These are phyloP conservation scores for Podarcis raffonei DNA, from an alignment of 2,113 vertebrate genomes.

Conservation along the genomic window DNA sequence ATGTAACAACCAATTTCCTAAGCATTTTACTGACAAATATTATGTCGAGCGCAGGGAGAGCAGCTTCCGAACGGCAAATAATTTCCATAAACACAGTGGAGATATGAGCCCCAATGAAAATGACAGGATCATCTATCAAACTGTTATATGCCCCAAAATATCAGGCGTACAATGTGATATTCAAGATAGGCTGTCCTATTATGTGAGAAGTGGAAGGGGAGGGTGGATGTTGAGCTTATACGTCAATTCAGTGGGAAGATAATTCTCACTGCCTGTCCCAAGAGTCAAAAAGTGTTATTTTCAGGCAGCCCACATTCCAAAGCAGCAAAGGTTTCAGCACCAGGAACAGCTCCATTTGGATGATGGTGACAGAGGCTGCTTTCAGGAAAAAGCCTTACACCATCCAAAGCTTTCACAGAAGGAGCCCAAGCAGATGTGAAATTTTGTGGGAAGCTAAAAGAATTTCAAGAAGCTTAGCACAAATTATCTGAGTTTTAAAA, in stretches of 20 bases:
- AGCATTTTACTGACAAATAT: constrained; percentile 11
- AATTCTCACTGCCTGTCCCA: not conserved
- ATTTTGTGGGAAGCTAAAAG: not conserved
- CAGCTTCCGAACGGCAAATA: not conserved
- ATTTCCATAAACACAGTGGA: constrained; percentile 19
- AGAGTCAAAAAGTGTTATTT: not conserved
- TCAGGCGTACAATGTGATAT: not conserved
- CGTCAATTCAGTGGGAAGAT: not conserved
- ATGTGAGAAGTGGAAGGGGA: not conserved
- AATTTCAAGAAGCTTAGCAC: not conserved
- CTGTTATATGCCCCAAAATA: not conserved
- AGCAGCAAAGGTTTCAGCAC: not conserved
- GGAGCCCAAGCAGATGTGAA: not conserved
- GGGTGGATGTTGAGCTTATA: not conserved
- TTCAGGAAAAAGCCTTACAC: not conserved
- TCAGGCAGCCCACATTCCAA: not conserved
- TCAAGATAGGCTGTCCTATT: not conserved
- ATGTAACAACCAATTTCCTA: not conserved
- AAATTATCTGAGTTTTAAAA: not conserved
- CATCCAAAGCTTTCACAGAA: not conserved
- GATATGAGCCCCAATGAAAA: constrained; percentile 24
- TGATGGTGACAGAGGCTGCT: not conserved
- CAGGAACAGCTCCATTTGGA: not conserved
- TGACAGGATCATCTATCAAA: not conserved
- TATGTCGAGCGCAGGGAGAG: not conserved